Evolutionary conservation across 2,113 vertebrate species (phyloP).

Genomic region (human): DNA sequence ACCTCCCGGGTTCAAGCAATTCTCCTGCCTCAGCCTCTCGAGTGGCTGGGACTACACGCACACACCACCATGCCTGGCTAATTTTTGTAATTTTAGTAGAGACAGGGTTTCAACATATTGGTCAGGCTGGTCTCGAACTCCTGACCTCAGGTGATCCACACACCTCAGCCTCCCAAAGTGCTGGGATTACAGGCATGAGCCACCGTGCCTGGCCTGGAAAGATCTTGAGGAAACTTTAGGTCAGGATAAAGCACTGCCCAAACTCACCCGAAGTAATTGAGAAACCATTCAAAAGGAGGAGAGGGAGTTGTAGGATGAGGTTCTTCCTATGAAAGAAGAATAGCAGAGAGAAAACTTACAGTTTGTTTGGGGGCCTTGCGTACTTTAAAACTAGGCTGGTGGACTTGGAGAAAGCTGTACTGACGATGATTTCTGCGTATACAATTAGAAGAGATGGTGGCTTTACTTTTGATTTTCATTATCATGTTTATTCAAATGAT

Average conservation of each 20-base stretch:
- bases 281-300: not conserved
- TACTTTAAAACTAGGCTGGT: not conserved
- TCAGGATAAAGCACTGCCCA: not conserved
- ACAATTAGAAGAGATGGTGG: not conserved
- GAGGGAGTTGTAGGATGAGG: rapidly evolving
- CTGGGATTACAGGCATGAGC: too few species aligned
- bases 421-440: not conserved
- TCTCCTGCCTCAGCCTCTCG: too few species aligned
- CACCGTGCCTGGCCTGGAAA: not conserved
- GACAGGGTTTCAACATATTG: too few species aligned
- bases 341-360: not conserved
- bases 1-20: too few species aligned
- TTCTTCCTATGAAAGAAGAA: not conserved
- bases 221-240: not conserved
- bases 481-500: not conserved
- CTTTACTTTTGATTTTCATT: not conserved
- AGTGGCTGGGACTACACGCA: too few species aligned
- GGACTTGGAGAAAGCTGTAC: not conserved
- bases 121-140: too few species aligned
- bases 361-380: not conserved
- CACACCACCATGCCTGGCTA: too few species aligned
- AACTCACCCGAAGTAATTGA: not conserved
- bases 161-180: too few species aligned
- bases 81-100: too few species aligned
- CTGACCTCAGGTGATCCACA: too few species aligned